Conservation (phyloP, 2,888 invertebrate genomes). For the Patella ulyssiponensis region DNA sequence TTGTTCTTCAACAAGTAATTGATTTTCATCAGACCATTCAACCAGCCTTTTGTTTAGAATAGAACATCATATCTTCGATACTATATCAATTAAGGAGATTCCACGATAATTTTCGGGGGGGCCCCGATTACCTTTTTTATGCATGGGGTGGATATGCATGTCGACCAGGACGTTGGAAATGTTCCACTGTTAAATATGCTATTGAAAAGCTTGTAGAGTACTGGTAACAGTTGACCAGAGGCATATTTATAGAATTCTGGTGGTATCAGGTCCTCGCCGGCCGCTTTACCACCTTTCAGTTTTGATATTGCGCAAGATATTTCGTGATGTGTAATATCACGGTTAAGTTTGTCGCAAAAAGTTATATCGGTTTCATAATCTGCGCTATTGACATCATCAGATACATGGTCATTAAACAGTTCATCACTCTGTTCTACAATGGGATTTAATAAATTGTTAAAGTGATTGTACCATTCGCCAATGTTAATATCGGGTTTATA, state of each 20-base stretch:
- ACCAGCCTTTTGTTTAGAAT: constrained; percentile 14
- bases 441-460: constrained; percentile 2
- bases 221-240: constrained; percentile 14
- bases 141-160: constrained; percentile 16
- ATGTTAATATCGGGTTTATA: not conserved
- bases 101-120: constrained; percentile 18
- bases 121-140: constrained; percentile 20
- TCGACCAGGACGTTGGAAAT: constrained; percentile 11
- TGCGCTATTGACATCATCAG: too few relatives aligned
- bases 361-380: too few relatives aligned
- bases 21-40: constrained; percentile 19
- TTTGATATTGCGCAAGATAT: too few relatives aligned
- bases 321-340: too few relatives aligned
- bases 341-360: too few relatives aligned
- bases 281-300: too few relatives aligned
- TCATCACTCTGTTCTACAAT: not conserved
- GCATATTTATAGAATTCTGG: too few relatives aligned
- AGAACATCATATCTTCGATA: constrained; percentile 15
- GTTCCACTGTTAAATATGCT: constrained; percentile 17
- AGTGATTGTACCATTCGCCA: not conserved
- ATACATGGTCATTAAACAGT: not conserved
- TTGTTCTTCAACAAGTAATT: constrained; percentile 21
- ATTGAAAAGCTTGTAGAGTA: constrained; percentile 13
- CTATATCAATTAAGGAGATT: constrained; percentile 21
- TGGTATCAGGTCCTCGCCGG: not conserved